Evolutionary conservation across 2,888 invertebrate species (phyloP).

Genomic region (Embidobia sp.): DNA sequence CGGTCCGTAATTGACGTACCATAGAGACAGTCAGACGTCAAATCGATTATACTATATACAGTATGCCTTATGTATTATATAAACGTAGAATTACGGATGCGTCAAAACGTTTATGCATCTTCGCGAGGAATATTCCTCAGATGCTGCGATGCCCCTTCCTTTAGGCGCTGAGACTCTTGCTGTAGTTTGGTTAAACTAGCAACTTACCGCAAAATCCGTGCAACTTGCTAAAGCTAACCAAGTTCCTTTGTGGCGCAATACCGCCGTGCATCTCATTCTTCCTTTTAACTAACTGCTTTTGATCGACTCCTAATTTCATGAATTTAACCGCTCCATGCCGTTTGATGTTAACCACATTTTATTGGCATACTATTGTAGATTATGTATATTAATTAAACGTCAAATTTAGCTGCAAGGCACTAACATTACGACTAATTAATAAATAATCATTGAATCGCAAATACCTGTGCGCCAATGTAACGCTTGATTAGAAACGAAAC

Average conservation of each 20-base stretch:
- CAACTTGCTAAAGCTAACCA: conserved; percentile 59
- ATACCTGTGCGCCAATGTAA: not conserved
- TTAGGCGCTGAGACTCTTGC: conserved; percentile 39
- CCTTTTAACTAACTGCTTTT: conserved; percentile 46
- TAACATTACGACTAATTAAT: conserved; percentile 1
- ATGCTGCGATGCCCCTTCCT: conserved; percentile 53
- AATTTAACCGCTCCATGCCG: conserved; percentile 33
- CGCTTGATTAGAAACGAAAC: too few relatives aligned
- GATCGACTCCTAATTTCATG: conserved; percentile 49
- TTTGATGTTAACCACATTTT: conserved; percentile 43
- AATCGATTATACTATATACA: conserved; percentile 61
- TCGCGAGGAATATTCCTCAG: conserved; percentile 67
- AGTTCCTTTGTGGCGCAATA: conserved; percentile 52
- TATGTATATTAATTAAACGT: conserved; percentile 31
- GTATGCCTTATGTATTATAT: conserved; percentile 54
- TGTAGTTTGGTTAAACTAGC: conserved; percentile 57
- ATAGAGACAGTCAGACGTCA: conserved; percentile 58
- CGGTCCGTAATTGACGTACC: conserved; percentile 54
- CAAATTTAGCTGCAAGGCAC: not conserved
- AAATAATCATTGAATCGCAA: not conserved
- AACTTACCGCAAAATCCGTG: conserved; percentile 61
- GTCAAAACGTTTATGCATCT: conserved; percentile 60
- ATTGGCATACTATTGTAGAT: conserved; percentile 22
- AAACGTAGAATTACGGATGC: conserved; percentile 59
- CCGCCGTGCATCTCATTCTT: conserved; percentile 29